Evolutionary conservation across 2,113 vertebrate genomes (phyloP), one percentile per base, ranked within the genome.

Genomic region (Neolamprologus devosi): DNA sequence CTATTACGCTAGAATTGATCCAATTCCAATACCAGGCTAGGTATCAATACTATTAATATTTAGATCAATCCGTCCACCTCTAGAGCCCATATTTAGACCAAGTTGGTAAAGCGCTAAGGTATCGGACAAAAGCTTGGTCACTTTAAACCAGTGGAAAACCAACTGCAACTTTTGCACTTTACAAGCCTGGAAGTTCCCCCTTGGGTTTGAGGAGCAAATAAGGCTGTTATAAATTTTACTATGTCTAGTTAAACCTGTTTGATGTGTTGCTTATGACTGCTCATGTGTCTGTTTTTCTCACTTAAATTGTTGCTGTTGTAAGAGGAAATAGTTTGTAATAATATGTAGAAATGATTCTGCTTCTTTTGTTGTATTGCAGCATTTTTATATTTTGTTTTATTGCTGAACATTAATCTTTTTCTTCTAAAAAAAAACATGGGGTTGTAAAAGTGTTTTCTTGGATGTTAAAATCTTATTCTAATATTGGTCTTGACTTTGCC

Each of bases 1-100:
- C 60, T 37, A 37, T 65, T 37, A 65, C 0, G 0, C 33, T 65
- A 65, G 33, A 0, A 8, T 8, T 37, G 4, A 65, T 65, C 33
- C 19, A 65, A 65, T 65, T 65, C 60, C 10, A 21, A 4, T 37
- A 3, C 6, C 17, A 65, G 33, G 33, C 3, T 37, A n/a, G 33
- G 7, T 65, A 65, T 65, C 60, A 37, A 37, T 8, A 13, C 4
- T 65, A 65, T 65, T n/a, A 1, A 65, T 65, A 65, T 21, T 65
- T 21, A 21, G 60, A 21, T 65, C 17, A 37, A 65, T 65, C 30
- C 10, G 0, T 35, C 60, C 60, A 65, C 30, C 30, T 65, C 30
- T 65, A 65, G 4, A n/a, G 35, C 33, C 63, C 63, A 40, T 70
- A 70, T 45, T 26, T 70, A 45, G n/a, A 70, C 37, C 37, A 45